phyloP scores from a whole-genome alignment of 2,888 invertebrate species.

The Aethes cnicana region DNA sequence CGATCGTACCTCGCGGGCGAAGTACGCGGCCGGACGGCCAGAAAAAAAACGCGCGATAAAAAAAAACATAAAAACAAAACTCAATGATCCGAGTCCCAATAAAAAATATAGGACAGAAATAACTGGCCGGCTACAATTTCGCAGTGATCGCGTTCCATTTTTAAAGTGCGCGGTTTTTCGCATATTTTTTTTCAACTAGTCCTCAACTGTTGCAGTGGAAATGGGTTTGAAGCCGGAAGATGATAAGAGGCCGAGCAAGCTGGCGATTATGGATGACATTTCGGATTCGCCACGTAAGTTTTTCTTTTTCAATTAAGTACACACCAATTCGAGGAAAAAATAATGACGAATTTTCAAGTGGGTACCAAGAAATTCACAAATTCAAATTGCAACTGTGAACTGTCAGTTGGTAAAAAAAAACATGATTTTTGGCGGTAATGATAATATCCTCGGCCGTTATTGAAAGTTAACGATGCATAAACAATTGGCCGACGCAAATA shows the following conservation, averaged over 20 bases:
- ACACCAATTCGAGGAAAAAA: not conserved
- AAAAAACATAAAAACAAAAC: slow-evolving; percentile 35
- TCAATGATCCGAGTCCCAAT: slow-evolving; percentile 43
- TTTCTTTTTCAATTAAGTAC: slow-evolving; percentile 25
- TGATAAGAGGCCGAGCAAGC: slow-evolving; percentile 74
- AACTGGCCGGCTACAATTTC: slow-evolving; percentile 34
- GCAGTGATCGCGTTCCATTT: slow-evolving; percentile 31
- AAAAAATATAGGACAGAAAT: slow-evolving; percentile 54
- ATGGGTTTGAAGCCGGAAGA: slow-evolving; percentile 77
- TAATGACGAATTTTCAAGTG: no score
- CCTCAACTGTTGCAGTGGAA: slow-evolving; percentile 55
- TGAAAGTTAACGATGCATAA: slow-evolving; percentile 28
- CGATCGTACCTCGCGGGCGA: slow-evolving; percentile 55
- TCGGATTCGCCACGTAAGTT: slow-evolving; percentile 70
- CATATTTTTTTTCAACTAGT: slow-evolving; percentile 40
- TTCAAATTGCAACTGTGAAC: no score
- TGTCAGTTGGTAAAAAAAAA: no score
- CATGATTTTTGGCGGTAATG: not conserved
- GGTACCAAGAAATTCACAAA: no score
- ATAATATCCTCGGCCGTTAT: slow-evolving; percentile 11
- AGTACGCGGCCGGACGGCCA: slow-evolving; percentile 51
- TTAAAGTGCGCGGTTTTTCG: slow-evolving; percentile 38
- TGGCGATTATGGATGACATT: slow-evolving; percentile 76
- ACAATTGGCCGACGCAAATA: no score
- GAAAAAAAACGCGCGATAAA: slow-evolving; percentile 21